Evolutionary conservation across 1,140 invertebrate species (phyloP).

Genomic region (Drosophila oshimai): DNA sequence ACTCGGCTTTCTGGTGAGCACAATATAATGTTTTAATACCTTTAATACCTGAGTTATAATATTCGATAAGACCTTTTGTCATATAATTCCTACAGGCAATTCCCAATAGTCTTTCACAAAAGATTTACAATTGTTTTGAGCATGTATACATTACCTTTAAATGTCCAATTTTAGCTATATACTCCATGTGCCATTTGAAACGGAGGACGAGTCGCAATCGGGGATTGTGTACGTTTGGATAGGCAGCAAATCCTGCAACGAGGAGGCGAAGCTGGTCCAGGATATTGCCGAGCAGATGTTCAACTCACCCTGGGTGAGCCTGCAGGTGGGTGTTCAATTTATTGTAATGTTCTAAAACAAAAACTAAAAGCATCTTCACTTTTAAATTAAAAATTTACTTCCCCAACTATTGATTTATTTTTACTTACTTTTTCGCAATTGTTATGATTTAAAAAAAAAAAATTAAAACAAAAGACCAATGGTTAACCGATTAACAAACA

Average conservation of each 20-base stretch:
- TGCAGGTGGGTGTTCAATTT: constrained; percentile 84
- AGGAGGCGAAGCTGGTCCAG: constrained; percentile 94
- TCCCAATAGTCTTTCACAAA: too few relatives aligned
- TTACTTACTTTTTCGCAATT: too few relatives aligned
- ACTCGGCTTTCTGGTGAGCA: constrained; percentile 92
- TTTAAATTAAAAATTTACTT: too few relatives aligned
- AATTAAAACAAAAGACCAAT: too few relatives aligned
- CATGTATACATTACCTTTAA: too few relatives aligned
- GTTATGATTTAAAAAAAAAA: too few relatives aligned
- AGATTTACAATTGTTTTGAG: too few relatives aligned
- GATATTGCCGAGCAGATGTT: constrained; percentile 98
- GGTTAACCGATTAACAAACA: neutral
- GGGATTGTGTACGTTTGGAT: constrained; percentile 99
- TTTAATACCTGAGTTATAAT: neutral
- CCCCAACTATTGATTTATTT: too few relatives aligned
- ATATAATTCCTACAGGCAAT: too few relatives aligned
- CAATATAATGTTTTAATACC: neutral
- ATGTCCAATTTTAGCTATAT: constrained; percentile 94
- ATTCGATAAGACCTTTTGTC: too few relatives aligned
- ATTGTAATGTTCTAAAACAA: too few relatives aligned
- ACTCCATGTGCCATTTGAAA: constrained; percentile 97
- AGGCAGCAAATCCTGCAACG: constrained; percentile 93
- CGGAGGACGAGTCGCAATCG: constrained; percentile 92
- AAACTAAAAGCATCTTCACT: too few relatives aligned
- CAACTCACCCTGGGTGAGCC: constrained; percentile 93